Evolutionary conservation across 2,888 invertebrate species (phyloP).

Genomic region (Elegia similella): DNA sequence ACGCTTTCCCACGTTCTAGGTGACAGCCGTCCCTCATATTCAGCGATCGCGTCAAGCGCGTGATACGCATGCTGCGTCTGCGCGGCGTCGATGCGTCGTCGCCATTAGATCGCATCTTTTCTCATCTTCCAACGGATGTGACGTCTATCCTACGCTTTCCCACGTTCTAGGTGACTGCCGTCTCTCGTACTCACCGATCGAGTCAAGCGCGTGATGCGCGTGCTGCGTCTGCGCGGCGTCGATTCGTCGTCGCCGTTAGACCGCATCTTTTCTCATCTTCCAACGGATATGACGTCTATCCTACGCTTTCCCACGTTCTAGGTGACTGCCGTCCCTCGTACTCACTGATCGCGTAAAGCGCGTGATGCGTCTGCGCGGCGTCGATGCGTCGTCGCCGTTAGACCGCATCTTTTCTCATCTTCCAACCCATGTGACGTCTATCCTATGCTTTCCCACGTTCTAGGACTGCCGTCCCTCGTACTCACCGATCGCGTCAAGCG

Average conservation of each 20-base stretch:
- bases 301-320: too few relatives aligned
- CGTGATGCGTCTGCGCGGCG: slow-evolving; percentile 61
- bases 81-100: slow-evolving; percentile 87
- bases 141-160: too few relatives aligned
- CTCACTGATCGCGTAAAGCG: slow-evolving; percentile 74
- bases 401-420: slow-evolving; percentile 70
- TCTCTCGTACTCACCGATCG: slow-evolving; percentile 52
- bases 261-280: slow-evolving; percentile 97
- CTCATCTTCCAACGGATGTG: too few relatives aligned
- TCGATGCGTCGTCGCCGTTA: slow-evolving; percentile 89
- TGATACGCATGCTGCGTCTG: slow-evolving; percentile 61
- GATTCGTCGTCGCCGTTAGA: slow-evolving; percentile 89
- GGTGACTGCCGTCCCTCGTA: background rate
- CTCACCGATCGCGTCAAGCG: slow-evolving; percentile 74
- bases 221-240: slow-evolving; percentile 62
- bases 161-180: background rate
- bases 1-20: too few relatives aligned
- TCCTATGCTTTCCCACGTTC: too few relatives aligned
- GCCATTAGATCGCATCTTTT: slow-evolving; percentile 99
- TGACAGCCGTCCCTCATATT: slow-evolving; percentile 21
- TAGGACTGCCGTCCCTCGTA: background rate
- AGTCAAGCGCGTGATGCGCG: slow-evolving; percentile 72
- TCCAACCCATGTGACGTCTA: too few relatives aligned
- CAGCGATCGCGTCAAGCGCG: slow-evolving; percentile 75
- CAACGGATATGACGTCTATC: too few relatives aligned